Evolutionary conservation across 2,113 vertebrate species (phyloP).

Genomic region (Eudyptes chrysolophus): DNA sequence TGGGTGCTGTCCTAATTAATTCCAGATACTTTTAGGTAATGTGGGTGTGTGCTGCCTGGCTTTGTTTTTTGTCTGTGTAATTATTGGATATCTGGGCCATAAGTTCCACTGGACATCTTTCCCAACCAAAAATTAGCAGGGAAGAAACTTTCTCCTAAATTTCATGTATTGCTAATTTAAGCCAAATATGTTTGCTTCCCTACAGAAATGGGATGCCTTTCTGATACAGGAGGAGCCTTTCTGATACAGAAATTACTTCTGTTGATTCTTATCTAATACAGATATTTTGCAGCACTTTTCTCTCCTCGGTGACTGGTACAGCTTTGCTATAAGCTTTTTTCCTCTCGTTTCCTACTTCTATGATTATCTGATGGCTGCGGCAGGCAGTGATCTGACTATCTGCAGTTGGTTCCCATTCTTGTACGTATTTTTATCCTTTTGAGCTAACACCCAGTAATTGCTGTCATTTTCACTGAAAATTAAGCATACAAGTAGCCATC

Average conservation of each 20-base stretch:
- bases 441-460: background rate
- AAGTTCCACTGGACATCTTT: background rate
- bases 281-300: background rate
- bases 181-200: background rate
- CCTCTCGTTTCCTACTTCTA: background rate
- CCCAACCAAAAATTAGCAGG: background rate
- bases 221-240: background rate
- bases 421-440: background rate
- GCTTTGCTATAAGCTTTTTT: background rate
- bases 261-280: background rate
- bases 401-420: background rate
- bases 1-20: background rate
- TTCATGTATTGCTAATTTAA: background rate
- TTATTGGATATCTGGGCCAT: background rate
- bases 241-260: background rate
- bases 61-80: background rate
- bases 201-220: background rate
- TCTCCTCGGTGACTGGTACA: background rate
- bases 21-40: background rate
- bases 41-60: background rate
- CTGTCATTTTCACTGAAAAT: background rate
- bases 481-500: background rate
- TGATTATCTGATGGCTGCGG: background rate
- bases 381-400: background rate
- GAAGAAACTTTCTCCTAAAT: background rate